These are phyloP conservation scores for Porphyrio hochstetteri DNA, from an alignment of 2,113 vertebrate species.

Conservation along the genomic window DNA sequence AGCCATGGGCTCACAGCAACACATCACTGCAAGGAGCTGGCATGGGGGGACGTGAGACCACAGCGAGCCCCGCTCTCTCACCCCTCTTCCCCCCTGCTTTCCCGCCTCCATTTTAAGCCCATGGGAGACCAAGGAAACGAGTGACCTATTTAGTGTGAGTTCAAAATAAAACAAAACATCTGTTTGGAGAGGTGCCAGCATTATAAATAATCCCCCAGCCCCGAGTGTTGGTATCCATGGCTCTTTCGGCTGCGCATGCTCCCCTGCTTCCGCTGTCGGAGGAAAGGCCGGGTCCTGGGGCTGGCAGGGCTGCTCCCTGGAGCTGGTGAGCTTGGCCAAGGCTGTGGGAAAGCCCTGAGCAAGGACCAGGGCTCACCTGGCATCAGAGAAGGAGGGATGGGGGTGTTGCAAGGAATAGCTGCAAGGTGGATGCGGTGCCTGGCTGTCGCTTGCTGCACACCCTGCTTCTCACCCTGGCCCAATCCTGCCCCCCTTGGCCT, in stretches of 20 bases:
- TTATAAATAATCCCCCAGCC: slow-evolving; percentile 76
- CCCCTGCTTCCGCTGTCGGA: not conserved
- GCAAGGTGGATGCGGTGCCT: not conserved
- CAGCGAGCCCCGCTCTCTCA: not conserved
- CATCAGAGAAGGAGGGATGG: not conserved
- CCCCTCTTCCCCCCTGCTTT: not conserved
- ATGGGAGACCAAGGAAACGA: slow-evolving; percentile 67
- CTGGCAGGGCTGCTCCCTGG: not conserved
- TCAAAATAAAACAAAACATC: slow-evolving; percentile 81
- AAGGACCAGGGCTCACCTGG: not conserved
- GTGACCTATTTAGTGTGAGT: slow-evolving; percentile 69
- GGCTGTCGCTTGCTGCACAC: not conserved
- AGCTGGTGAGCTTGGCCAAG: slow-evolving; percentile 8
- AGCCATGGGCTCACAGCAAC: accelerated
- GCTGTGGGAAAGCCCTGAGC: slow-evolving; percentile 70
- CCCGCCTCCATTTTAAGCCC: slow-evolving; percentile 33
- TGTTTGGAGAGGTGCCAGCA: slow-evolving; percentile 75
- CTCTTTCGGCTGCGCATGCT: slow-evolving; percentile 10
- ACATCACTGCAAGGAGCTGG: not conserved
- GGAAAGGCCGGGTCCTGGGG: not conserved
- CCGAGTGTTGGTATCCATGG: slow-evolving; percentile 10
- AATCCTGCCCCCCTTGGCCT: not conserved
- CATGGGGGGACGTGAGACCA: not conserved
- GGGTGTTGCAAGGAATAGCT: not conserved
- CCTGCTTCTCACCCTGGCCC: accelerated